Conservation (phyloP, 2,113 vertebrate genomes). For the Hypocryptadius cinnamomeus region DNA sequence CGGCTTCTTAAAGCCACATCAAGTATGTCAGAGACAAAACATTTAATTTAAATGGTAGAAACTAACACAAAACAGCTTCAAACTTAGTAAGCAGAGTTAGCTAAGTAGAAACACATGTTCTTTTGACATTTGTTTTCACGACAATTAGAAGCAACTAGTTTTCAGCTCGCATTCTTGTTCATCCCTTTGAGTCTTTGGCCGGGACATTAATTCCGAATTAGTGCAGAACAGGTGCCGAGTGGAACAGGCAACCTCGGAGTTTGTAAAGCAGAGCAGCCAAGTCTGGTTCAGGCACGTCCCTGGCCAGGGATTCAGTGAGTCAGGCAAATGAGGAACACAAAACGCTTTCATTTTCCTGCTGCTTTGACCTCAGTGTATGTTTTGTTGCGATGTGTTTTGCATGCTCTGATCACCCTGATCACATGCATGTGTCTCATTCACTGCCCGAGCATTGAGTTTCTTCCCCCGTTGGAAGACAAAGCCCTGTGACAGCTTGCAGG, state of each 20-base stretch:
- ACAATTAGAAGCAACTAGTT: slow-evolving; percentile 61
- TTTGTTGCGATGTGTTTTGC: slow-evolving; percentile 19
- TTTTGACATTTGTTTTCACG: slow-evolving; percentile 58
- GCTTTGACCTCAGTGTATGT: slow-evolving; percentile 27
- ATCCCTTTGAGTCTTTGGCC: background rate
- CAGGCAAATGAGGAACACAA: slow-evolving; percentile 37
- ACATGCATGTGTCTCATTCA: slow-evolving; percentile 18
- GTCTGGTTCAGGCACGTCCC: slow-evolving; percentile 4
- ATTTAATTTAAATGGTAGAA: slow-evolving; percentile 58
- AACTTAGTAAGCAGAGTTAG: slow-evolving; percentile 34
- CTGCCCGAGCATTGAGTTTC: background rate
- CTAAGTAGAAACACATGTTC: slow-evolving; percentile 56
- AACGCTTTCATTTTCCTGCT: slow-evolving; percentile 33
- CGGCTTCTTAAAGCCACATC: slow-evolving; percentile 59
- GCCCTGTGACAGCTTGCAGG: background rate
- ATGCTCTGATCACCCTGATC: slow-evolving; percentile 16
- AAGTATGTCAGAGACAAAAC: slow-evolving; percentile 63
- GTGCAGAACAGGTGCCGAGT: slow-evolving; percentile 36
- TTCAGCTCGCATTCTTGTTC: slow-evolving; percentile 43
- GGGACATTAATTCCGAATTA: background rate
- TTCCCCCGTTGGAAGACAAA: background rate
- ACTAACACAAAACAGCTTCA: slow-evolving; percentile 60
- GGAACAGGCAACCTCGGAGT: background rate
- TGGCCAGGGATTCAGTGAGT: background rate
- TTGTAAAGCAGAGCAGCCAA: background rate